Evolutionary conservation across 2,113 vertebrate genomes (phyloP).

Genomic region (Cyanoderma ruficeps): DNA sequence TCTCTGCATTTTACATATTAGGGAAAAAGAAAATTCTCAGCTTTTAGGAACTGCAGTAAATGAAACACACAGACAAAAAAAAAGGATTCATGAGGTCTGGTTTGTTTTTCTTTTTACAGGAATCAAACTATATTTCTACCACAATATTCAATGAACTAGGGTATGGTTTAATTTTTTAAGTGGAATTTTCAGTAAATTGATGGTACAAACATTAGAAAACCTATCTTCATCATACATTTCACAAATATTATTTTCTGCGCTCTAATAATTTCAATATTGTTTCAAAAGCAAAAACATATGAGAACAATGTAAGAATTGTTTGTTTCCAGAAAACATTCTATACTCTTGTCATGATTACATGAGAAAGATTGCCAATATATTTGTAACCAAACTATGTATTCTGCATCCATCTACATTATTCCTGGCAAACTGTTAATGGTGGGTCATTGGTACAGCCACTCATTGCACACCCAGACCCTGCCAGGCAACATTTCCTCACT

Average conservation of each 20-base stretch:
- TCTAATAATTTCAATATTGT: neutral
- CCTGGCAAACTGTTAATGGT: accelerated
- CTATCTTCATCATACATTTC: neutral
- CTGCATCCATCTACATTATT: neutral
- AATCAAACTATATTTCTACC: neutral
- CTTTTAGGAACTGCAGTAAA: neutral
- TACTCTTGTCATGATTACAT: neutral
- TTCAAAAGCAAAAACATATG: neutral
- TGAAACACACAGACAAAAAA: neutral
- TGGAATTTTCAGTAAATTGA: neutral
- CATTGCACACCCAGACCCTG: neutral
- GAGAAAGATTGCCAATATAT: neutral
- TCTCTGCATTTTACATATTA: neutral
- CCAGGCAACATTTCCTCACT: too few relatives aligned
- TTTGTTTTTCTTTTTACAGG: neutral
- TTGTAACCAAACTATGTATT: neutral
- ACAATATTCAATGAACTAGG: neutral
- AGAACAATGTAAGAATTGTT: neutral
- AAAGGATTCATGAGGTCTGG: neutral
- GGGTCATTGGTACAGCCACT: neutral
- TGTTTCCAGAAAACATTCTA: neutral
- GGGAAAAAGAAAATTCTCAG: neutral
- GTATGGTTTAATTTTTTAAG: neutral
- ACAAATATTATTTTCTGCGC: neutral
- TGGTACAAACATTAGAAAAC: neutral